phyloP scores from a whole-genome alignment of 2,888 invertebrate genomes.

The Drosophila ezoana region DNA sequence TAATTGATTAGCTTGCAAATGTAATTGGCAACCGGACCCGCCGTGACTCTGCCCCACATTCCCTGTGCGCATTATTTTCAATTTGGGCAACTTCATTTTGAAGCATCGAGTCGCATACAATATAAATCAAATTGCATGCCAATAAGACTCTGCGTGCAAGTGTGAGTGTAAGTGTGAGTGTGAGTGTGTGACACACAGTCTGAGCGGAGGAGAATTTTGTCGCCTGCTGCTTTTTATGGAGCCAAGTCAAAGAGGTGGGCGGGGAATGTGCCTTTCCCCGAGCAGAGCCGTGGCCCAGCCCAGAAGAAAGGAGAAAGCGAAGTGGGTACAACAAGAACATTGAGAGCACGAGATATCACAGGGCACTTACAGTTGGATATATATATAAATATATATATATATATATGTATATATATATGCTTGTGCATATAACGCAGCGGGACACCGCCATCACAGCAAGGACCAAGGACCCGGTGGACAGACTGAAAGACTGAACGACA shows the following conservation, averaged over 20 bases:
- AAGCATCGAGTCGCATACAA: conserved; percentile 45
- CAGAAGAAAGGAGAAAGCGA: conserved; percentile 12
- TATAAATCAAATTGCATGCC: conserved; percentile 68
- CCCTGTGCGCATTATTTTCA: conserved; percentile 26
- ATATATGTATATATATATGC: neutral
- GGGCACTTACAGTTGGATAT: conserved; percentile 19
- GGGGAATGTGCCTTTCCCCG: neutral
- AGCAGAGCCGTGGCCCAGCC: conserved; percentile 19
- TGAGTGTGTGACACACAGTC: conserved; percentile 1
- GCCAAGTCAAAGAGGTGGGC: conserved; percentile 4
- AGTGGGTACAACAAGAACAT: conserved; percentile 15
- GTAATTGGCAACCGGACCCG: conserved; percentile 4
- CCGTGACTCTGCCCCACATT: neutral
- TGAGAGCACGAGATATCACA: conserved; percentile 19
- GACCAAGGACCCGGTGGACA: conserved; percentile 3
- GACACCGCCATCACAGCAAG: conserved; percentile 23
- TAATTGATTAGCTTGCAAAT: conserved; percentile 71
- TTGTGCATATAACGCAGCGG: conserved; percentile 38
- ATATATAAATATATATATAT: conserved; percentile 13
- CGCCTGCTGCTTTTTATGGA: conserved; percentile 51
- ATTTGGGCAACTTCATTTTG: conserved; percentile 39
- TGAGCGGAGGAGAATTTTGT: conserved; percentile 28
- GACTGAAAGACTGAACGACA: conserved; percentile 22
- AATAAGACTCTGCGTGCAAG: conserved; percentile 26
- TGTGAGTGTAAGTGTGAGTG: too few relatives aligned